These are phyloP conservation scores for Aphelenchoides avenae DNA, from an alignment of 1,140 invertebrate species.

Conservation along the genomic window DNA sequence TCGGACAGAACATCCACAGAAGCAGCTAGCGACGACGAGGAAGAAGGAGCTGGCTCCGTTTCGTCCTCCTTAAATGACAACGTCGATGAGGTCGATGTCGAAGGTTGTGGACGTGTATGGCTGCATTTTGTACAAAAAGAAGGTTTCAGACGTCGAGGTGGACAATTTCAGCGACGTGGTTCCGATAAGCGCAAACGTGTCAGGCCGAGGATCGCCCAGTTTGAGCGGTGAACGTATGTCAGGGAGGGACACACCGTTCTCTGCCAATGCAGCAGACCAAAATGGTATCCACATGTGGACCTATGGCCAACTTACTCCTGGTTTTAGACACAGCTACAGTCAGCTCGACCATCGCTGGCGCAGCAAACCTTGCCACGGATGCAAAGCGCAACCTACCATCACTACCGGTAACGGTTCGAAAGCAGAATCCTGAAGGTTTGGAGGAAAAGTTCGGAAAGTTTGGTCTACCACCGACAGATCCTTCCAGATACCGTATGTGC, in stretches of 20 bases:
- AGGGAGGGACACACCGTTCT: constrained; percentile 86
- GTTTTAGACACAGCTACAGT: constrained; percentile 23
- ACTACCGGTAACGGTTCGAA: constrained; percentile 68
- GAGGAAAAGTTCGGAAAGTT: constrained; percentile 99
- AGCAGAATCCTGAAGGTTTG: constrained; percentile 72
- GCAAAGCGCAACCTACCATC: constrained; percentile 58
- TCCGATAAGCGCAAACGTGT: constrained; percentile 78
- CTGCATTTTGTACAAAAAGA: constrained; percentile 6
- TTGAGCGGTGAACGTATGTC: constrained; percentile 67
- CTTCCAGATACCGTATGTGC: constrained; percentile 32
- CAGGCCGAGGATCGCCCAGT: constrained; percentile 78
- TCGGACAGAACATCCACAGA: constrained; percentile 53
- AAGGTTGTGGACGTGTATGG: constrained; percentile 11
- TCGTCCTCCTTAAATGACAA: constrained; percentile 41
- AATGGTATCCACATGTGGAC: constrained; percentile 13
- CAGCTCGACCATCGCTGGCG: constrained; percentile 31
- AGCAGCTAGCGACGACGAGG: constrained; percentile 47
- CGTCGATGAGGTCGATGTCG: constrained; percentile 9
- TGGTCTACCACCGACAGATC: constrained; percentile 68
- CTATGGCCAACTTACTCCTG: constrained; percentile 1
- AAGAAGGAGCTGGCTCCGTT: constrained; percentile 33
- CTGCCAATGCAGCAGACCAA: constrained; percentile 58
- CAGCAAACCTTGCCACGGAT: constrained; percentile 59
- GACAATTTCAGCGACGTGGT: constrained; percentile 82
- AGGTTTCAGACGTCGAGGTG: constrained; percentile 67